Base-by-base conservation (phyloP, 1,140 invertebrate genomes). In the Zaprionus ghesquierei region DNA sequence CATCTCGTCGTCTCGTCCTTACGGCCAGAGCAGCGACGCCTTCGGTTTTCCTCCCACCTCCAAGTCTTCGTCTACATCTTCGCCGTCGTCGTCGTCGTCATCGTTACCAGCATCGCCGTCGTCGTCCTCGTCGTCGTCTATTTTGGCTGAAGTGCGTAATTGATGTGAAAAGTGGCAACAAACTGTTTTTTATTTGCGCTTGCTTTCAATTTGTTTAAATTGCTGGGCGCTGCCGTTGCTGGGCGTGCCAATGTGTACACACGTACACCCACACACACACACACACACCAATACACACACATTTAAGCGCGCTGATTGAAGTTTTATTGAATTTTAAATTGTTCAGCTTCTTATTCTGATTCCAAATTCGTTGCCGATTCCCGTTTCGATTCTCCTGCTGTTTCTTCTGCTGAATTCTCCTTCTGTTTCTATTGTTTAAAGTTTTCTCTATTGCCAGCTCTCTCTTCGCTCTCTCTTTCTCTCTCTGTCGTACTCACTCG, bases 121-220 rank as follows among this genome's bases (percentile, higher is more conserved):
- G 56, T 51, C 29, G 38, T 71, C 62, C 54, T 66, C 62, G 50
- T 73, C 60, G 74, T 79, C 82, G 82, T 74, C 82, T 89, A 89
- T 89, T 89, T 89, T 77, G 85, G 84, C 77, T 89, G 84, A 89
- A 89, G 84, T 89, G 84, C 84, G 84, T 89, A 89, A 89, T 89
- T 89, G 84, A 89, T 89, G 84, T 89, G 84, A 89, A 89, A 89
- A 89, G 84, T 89, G 84, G 84, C 84, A 89, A 89, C 84, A 89
- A 89, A 89, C 84, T 89, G 84, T 89, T 89, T 89, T 89, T 89
- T 89, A 89, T 89, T 89, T 89, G 84, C 84, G 84, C 85, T 89
- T 89, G 79, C 84, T 89, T 89, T 89, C 84, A 89, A 89, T 89
- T 89, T 89, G 84, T 89, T 89, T 89, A 89, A 89, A 89, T 89